Percentiles rank a stretch among this genome's conserved stretches.
phyloP scores from a whole-genome alignment of 2,888 invertebrate genomes.

The Trachelus stipa region DNA sequence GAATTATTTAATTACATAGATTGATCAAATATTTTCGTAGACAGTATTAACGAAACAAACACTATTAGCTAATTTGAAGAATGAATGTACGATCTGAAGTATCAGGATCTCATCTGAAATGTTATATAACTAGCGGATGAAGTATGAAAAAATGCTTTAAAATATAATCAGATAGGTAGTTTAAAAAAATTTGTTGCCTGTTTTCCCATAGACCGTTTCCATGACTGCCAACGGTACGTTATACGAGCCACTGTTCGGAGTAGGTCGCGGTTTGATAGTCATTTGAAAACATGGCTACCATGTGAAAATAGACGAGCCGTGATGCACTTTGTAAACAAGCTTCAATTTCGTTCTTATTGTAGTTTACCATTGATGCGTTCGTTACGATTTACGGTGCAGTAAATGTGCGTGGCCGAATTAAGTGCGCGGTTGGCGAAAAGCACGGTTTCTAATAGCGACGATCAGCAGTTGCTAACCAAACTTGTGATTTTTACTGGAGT shows the following conservation, averaged over 20 bases:
- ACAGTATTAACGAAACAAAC: neutral
- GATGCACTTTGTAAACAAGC: conserved; percentile 36
- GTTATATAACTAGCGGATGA: neutral
- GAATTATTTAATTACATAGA: neutral
- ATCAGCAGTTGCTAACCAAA: neutral
- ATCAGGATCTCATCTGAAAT: neutral
- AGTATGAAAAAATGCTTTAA: neutral
- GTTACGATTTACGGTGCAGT: neutral
- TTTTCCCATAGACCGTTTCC: neutral
- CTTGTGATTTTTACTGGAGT: neutral
- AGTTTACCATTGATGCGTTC: conserved; percentile 12
- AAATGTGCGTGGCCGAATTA: neutral
- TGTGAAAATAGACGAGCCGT: conserved; percentile 41
- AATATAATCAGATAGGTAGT: neutral
- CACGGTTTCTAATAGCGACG: neutral
- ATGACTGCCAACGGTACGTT: neutral
- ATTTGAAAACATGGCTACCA: conserved; percentile 48
- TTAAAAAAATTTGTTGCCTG: neutral
- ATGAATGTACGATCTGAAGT: neutral
- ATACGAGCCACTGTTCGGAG: neutral
- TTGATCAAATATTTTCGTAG: neutral
- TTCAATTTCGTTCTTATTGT: conserved; percentile 31
- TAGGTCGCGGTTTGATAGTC: neutral
- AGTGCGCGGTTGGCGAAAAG: neutral
- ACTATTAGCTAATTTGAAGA: neutral